Base-by-base conservation (phyloP, 2,797 vertebrate genomes). In the Anguilla megastoma region DNA sequence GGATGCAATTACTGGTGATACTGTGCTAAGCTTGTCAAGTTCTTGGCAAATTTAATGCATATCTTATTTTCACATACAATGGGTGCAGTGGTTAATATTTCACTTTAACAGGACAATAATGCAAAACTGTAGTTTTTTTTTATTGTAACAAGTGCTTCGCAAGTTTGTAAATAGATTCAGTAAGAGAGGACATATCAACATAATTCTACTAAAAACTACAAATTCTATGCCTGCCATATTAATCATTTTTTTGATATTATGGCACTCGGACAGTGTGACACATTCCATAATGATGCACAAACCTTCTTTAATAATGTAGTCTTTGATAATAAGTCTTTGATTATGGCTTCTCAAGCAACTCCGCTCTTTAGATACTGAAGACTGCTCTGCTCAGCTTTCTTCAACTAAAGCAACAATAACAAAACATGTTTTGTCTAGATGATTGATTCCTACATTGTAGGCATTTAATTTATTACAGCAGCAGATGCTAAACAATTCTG, bases 1-100 rank as follows among this genome's bases (percentile, higher is more conserved):
- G 87, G 69, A 79, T 85, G 87, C 54, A 21, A 88, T 90, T 92
- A 90, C 92, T 92, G 89, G 90, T 94, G 94, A 94, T 93, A 93
- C 91, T 90, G 88, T 91, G 90, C n/a, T 84, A 91, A 93, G 92
- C 93, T 93, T 94, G 94, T 94, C 93, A 87, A 30, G 7, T 24
- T 84, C 79, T 50, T 21, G 60, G 14, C 41, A 69, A 60, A 16
- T 30, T 21, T 69, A 48, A 50, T 52, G n/a, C 80, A 71, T 52
- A 48, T 83, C 33, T 52, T 83, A 52, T 84, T 84, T 54, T 84
- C 27, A 69, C n/a, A 45, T 71, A 36, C 30, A 41, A 48, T 66
- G 18, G 24, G 1, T 48, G 69, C 66, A 36, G 45, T 24, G 41
- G 18, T 50, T 82, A 48, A 82, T 50, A 50, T 21, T 50, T 79